Percentiles rank a stretch among this genome's conserved stretches.
These are phyloP conservation scores for Kryptopterus vitreolus DNA, from an alignment of 2,797 vertebrate genomes.

Conservation along the genomic window DNA sequence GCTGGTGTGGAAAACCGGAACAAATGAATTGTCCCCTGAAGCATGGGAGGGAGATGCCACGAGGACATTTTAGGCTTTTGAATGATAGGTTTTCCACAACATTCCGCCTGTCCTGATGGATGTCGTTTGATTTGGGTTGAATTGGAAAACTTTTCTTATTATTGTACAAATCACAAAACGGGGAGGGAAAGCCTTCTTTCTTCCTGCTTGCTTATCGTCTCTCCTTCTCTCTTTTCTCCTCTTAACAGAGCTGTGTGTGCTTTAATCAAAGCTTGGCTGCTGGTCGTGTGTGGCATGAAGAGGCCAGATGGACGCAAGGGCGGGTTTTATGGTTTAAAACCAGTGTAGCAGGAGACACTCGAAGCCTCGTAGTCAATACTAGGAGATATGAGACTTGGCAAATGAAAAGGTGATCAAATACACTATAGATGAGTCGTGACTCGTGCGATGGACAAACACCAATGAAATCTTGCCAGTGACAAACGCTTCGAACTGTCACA, in stretches of 20 bases:
- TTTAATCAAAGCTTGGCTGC: background rate
- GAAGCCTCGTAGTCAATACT: background rate
- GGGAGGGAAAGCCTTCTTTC: background rate
- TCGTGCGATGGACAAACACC: background rate
- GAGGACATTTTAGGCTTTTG: background rate
- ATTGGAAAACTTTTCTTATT: background rate
- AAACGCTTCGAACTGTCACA: background rate
- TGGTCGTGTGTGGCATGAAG: background rate
- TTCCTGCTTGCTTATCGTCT: background rate
- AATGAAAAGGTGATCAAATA: background rate
- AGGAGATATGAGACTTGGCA: background rate
- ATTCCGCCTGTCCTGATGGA: background rate
- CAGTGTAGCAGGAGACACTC: background rate
- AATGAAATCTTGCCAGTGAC: background rate
- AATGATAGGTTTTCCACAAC: background rate
- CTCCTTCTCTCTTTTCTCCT: background rate
- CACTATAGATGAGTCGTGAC: background rate
- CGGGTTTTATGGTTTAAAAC: conserved; percentile 14
- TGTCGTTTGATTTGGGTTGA: background rate
- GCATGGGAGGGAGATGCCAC: conserved; percentile 29
- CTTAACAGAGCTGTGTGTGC: conserved; percentile 1
- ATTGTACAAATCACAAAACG: background rate
- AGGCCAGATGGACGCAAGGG: conserved; percentile 2
- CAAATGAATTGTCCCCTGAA: conserved; percentile 37
- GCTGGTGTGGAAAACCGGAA: conserved; percentile 40